A percentile compares a stretch with the other conserved stretches of the same genome.
These are phyloP conservation scores for Penaeus chinensis DNA, from an alignment of 1,140 invertebrate species.

Conservation along the genomic window DNA sequence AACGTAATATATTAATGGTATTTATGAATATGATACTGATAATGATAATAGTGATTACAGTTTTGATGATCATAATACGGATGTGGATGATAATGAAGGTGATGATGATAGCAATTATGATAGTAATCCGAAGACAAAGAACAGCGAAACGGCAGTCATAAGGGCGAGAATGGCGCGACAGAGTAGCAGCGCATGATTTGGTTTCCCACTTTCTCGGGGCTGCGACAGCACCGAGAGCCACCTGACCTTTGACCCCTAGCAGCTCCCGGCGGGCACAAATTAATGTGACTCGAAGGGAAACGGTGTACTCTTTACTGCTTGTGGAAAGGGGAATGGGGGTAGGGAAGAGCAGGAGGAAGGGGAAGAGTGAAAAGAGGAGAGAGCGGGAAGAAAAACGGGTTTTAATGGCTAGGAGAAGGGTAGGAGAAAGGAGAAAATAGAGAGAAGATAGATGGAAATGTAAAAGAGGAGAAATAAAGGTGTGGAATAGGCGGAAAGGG, in stretches of 20 bases:
- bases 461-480: background rate
- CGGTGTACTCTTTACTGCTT: no score
- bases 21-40: no score
- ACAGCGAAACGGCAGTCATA: no score
- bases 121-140: no score
- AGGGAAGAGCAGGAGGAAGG: background rate
- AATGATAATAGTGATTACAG: no score
- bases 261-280: constrained; percentile 21
- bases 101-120: no score
- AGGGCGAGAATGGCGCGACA: background rate
- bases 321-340: background rate
- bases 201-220: constrained; percentile 24
- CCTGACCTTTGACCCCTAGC: constrained; percentile 25
- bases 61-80: no score
- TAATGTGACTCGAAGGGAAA: constrained; percentile 28
- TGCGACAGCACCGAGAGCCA: background rate
- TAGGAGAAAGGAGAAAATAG: background rate
- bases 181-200: background rate
- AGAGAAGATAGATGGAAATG: background rate
- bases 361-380: background rate
- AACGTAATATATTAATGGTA: no score
- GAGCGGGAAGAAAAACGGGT: no score
- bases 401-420: background rate
- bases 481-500: background rate
- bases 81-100: no score